Evolutionary conservation across 2,888 invertebrate species (phyloP), one percentile per base, ranked within the genome.

Genomic region (Parascotia fuliginaria): DNA sequence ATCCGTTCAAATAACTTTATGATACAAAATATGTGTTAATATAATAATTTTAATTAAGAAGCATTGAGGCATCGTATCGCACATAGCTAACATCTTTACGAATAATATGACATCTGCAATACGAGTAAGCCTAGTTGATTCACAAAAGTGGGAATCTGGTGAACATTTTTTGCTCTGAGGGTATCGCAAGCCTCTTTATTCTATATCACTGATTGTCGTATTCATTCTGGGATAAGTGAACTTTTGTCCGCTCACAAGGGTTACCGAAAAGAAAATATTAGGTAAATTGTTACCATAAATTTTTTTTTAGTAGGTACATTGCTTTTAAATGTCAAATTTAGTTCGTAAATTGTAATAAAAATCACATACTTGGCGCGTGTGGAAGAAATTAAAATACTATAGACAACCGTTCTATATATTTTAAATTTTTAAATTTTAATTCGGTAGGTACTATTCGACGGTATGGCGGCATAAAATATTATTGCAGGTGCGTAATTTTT

Each of bases 171-270:
- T 73, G 63, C 66, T 46, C 50, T 60, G 62, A 65, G 70, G 71
- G 74, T 76, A 75, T 69, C 72, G 51, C 69, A 51, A 65, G 59
- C 51, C 60, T 55, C 72, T 63, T 55, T 53, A 60, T 69, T 67
- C 65, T 73, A 62, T 66, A 68, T 70, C 68, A 54, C 49, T 70
- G 70, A 71, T 76, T 79, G 71, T 77, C 73, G 77, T 64, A 76
- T 76, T 74, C 70, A 76, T 51, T 13, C 34, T 12, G 67, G 79
- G 74, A 74, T 75, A 75, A 74, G 73, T 69, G 60, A 70, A 60
- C 46, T 52, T 68, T 67, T 67, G 67, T 67, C 40, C 9, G 13
- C 1, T 15, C 13, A 31, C 15, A 50, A 67, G 66, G 66, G 66
- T 31, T 67, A 55, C 45, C 37, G 14, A 37, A 33, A 31, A 11